These are phyloP conservation scores for Ennomos fuscantarius DNA, from an alignment of 2,888 invertebrate species.

Conservation along the genomic window DNA sequence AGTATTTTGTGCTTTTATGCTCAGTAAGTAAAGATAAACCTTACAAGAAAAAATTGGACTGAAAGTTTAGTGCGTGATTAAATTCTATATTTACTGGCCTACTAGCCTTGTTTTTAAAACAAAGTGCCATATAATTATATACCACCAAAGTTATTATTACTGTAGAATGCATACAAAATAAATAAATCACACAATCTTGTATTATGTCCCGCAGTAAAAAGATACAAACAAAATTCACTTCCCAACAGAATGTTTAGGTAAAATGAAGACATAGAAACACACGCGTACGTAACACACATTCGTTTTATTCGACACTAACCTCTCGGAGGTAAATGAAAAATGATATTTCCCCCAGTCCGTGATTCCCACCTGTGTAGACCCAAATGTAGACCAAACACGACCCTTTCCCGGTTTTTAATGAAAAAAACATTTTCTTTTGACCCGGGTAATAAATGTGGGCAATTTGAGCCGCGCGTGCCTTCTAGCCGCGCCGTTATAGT, in stretches of 20 bases:
- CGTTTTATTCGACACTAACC: conserved; percentile 22
- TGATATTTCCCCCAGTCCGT: conserved; percentile 29
- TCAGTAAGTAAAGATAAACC: no score
- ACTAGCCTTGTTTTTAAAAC: no score
- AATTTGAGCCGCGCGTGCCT: conserved; percentile 43
- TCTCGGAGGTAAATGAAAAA: conserved; percentile 30
- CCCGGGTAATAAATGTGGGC: conserved; percentile 46
- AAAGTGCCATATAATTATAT: no score
- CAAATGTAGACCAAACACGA: conserved; percentile 28
- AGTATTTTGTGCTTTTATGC: no score
- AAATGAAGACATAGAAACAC: conserved; percentile 7
- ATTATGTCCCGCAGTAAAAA: no score
- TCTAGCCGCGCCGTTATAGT: conserved; percentile 31
- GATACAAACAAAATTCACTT: no score
- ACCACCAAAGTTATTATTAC: no score
- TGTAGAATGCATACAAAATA: no score
- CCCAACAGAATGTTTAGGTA: neutral
- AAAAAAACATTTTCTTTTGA: conserved; percentile 41
- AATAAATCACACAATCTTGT: no score
- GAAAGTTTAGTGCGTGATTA: no score
- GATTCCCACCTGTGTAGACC: conserved; percentile 29
- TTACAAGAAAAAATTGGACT: no score
- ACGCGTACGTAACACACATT: conserved; percentile 10
- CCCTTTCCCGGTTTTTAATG: conserved; percentile 34
- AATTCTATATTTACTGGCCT: no score